A percentile compares a stretch with the other conserved stretches of the same genome.
Evolutionary conservation across 1,140 invertebrate species (phyloP).

Genomic region (Pseudachorutes palmiensis): DNA sequence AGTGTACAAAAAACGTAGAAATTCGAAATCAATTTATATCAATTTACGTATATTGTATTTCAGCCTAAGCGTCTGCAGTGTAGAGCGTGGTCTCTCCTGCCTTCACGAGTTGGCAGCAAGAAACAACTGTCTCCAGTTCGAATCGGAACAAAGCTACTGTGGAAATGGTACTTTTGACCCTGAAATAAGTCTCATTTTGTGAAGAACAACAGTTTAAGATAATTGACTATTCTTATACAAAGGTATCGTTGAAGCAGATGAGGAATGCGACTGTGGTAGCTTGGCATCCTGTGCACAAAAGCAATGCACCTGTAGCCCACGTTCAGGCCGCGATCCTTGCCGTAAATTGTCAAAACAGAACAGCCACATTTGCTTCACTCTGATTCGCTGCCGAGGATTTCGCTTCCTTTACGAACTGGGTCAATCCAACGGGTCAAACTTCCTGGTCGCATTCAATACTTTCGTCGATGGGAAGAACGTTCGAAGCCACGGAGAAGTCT

Average conservation of each 20-base stretch:
- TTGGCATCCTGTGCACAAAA: conserved; percentile 1
- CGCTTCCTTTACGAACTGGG: conserved; percentile 9
- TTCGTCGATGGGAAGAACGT: background rate
- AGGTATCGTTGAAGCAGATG: conserved; percentile 12
- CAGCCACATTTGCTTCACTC: background rate
- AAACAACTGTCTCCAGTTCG: background rate
- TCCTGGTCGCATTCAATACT: background rate
- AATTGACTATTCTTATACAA: background rate
- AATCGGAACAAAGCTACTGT: background rate
- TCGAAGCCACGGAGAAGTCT: too few species aligned
- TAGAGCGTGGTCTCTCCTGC: background rate
- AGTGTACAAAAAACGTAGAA: background rate
- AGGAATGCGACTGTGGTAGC: conserved; percentile 20
- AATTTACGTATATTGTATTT: background rate
- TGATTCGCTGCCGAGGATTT: conserved; percentile 15
- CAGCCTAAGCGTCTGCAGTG: conserved; percentile 1
- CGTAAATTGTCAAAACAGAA: background rate
- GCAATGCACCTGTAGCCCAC: conserved; percentile 10
- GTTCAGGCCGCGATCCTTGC: background rate
- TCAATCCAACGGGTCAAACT: background rate
- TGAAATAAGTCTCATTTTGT: background rate
- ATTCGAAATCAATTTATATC: background rate
- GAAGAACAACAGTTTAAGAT: background rate
- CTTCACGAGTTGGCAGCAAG: background rate
- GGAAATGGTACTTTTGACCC: background rate